Evolutionary conservation across 2,113 vertebrate species (phyloP), one percentile per base, ranked within the genome.

Genomic region (Pomatostomus ruficeps): DNA sequence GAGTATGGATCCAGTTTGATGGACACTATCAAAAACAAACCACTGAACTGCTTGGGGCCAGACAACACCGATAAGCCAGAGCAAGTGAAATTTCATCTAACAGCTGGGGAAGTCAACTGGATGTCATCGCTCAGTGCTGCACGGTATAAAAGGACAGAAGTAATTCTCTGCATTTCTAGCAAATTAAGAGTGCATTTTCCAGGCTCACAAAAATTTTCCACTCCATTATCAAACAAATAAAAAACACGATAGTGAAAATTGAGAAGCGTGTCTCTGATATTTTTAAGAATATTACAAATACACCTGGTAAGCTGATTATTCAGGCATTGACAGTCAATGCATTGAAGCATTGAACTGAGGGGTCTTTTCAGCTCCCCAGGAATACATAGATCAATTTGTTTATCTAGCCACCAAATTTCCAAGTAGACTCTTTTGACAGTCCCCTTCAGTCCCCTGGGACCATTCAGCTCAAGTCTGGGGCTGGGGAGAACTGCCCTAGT

Each of bases 21-120:
- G 84, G 95, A 77, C 80, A 38, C 54, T 78, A 92, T 93, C 84
- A 89, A 74, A 95, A 96, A 38, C 68, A 84, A 86, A 63, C 83
- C 73, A 58, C 65, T 67, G 35, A 88, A 89, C 22, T 55, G 83
- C 91, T 92, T 78, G 80, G 16, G 71, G 77, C 49, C 62, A 89
- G 74, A 72, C 74, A 74, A 55, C 1, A 2, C 36, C 72, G 94
- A 87, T 38, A 89, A 91, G 29, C 46, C 43, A 52, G 33, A 38
- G 51, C 25, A 81, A 91, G 36, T 48, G 80, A 93, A 87, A 86
- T 92, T 72, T 75, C 62, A 42, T 42, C 45, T 65, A 95, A 81
- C 52, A 94, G 61, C 87, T 89, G 73, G 52, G 85, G 58, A 93
- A 92, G 70, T 85, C 61, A 85, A 85, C 84, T 62, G 91, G 89